These are phyloP conservation scores for Xenus cinereus DNA, from an alignment of 2,113 vertebrate species.

Conservation along the genomic window DNA sequence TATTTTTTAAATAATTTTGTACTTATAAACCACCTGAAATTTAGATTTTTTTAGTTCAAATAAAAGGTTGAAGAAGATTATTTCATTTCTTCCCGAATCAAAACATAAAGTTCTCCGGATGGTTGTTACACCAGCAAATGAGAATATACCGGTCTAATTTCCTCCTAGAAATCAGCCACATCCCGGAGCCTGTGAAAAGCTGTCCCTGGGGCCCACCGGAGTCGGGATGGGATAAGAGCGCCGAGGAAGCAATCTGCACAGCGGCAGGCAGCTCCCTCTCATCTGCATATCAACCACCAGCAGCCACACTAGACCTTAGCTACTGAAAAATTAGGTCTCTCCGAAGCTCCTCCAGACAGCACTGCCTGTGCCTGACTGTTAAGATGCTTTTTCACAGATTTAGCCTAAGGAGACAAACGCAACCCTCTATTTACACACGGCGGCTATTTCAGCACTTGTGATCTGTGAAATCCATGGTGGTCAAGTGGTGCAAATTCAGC, in stretches of 20 bases:
- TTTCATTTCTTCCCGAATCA: background rate
- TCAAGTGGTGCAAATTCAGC: background rate
- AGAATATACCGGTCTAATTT: background rate
- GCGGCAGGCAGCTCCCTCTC: background rate
- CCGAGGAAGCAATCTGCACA: background rate
- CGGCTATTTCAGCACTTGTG: background rate
- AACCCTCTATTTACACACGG: background rate
- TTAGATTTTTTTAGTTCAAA: background rate
- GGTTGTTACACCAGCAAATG: background rate
- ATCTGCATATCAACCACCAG: background rate
- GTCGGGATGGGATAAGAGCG: background rate
- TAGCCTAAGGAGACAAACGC: background rate
- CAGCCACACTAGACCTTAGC: background rate
- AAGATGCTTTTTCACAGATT: background rate
- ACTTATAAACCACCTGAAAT: background rate
- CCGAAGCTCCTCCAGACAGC: background rate
- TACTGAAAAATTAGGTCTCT: background rate
- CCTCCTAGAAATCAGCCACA: background rate
- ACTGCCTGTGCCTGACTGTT: background rate
- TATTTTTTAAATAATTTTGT: background rate
- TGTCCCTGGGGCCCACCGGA: fast-evolving
- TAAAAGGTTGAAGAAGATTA: background rate
- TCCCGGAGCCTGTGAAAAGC: background rate
- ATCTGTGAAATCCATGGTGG: background rate
- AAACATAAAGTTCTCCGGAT: background rate